Base-by-base conservation (phyloP, 2,797 vertebrate genomes). In the Novumbra hubbsi region DNA sequence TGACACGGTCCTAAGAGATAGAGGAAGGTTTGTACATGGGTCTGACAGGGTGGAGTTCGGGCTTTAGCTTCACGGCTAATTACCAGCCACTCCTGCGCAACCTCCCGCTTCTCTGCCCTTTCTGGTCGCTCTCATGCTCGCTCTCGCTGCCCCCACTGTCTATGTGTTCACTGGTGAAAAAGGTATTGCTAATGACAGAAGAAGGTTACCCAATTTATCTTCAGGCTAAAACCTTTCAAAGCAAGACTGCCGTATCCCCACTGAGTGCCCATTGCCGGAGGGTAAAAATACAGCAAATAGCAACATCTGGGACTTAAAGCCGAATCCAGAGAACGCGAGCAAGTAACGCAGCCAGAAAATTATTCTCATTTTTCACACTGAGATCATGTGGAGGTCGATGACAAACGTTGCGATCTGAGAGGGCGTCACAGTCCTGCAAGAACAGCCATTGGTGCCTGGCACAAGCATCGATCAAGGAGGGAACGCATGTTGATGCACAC, bases 201-300 rank as follows among this genome's bases (percentile, higher is more conserved):
- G 82, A 93, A 94, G 94, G 92, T 93, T 92, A 92, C 84, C 70
- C 87, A 88, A 94, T 95, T 93, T 90, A 94, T 95, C 93, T 94
- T 92, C 84, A 45, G 87, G 88, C 87, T 71, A 92, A 57, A 93
- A 93, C 91, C 92, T 94, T 94, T 92, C 85, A 87, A 74, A 85
- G 84, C 66, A 77, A 64, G 81, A 82, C 82, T 80, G 78, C 48
- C 38, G 72, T 16, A 65, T 89, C 83, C 86, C 86, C 74, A 82
- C 79, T 81, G 81, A 89, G 82, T 49, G 17, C 64, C 78, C 73
- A 86, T 80, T 84, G 81, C 81, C 70, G 67, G 68, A 80, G 77
- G 71, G 73, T 68, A 76, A 67, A 64, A 76, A 75, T 55, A 79
- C 52, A 80, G 70, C 64, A 85, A 75, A 83, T 68, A 76, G 74